These are phyloP conservation scores for Apostichopus californicus DNA, from an alignment of 35 echinoderm and acorn worm genomes.

Conservation along the genomic window DNA sequence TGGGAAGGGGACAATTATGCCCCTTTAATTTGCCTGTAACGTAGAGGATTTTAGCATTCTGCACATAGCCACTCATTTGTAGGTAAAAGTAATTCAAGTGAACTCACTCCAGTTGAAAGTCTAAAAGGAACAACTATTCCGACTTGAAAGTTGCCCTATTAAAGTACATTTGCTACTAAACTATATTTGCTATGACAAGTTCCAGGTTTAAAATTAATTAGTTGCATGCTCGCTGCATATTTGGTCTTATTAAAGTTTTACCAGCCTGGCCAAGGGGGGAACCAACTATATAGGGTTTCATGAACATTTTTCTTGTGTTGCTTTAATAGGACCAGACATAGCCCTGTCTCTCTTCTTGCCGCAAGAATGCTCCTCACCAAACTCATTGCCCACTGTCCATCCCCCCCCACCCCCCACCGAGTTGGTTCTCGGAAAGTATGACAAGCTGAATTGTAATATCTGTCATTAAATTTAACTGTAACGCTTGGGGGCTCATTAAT, in stretches of 20 bases:
- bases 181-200: not conserved
- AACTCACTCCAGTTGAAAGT: too few relatives aligned
- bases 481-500: constrained; percentile 30
- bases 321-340: not conserved
- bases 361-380: not conserved
- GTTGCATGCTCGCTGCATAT: not conserved
- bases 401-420: not conserved
- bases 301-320: not conserved
- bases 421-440: constrained; percentile 34
- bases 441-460: not conserved
- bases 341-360: not conserved
- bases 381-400: not conserved
- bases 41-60: too few relatives aligned
- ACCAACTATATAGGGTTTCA: not conserved
- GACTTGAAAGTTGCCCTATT: not conserved
- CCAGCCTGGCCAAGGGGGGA: not conserved
- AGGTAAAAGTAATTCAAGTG: too few relatives aligned
- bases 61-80: too few relatives aligned
- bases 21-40: too few relatives aligned
- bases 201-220: not conserved
- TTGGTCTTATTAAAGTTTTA: not conserved
- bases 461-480: not conserved
- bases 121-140: too few relatives aligned
- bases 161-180: not conserved
- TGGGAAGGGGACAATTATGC: too few relatives aligned